A percentile compares a stretch with the other conserved stretches of the same genome.
phyloP scores from a whole-genome alignment of 2,888 invertebrate genomes.

The Toxonevra muliebris region DNA sequence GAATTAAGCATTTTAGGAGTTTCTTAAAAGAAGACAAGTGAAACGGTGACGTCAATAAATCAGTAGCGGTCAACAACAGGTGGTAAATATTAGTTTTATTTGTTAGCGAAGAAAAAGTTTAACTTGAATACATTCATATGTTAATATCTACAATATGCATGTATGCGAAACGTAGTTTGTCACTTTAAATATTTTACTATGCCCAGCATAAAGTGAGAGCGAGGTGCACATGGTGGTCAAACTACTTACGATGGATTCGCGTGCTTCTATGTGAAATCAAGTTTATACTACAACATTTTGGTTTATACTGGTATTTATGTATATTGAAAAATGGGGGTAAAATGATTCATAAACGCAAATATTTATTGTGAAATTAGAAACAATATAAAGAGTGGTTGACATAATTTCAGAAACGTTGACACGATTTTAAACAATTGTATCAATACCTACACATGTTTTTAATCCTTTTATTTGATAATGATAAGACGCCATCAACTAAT shows the following conservation, averaged over 20 bases:
- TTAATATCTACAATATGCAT: too few species aligned
- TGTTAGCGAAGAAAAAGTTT: neutral
- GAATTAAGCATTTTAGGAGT: neutral
- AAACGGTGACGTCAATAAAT: neutral
- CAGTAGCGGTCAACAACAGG: conserved; percentile 3
- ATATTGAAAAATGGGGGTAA: neutral
- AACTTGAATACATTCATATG: neutral
- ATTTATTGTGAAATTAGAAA: neutral
- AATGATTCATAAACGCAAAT: neutral
- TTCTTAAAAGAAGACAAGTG: neutral
- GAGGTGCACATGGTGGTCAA: conserved; percentile 17
- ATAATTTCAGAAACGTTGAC: neutral
- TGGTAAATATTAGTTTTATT: neutral
- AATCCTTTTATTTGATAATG: too few species aligned
- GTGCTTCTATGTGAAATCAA: neutral
- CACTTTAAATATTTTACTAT: neutral
- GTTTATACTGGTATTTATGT: conserved; percentile 11
- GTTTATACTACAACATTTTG: conserved; percentile 7
- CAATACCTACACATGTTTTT: too few species aligned
- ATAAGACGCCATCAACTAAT: too few species aligned
- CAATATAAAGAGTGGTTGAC: neutral
- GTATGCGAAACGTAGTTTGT: neutral
- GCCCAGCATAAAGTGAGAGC: neutral
- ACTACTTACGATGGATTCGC: conserved; percentile 3
- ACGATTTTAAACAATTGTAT: too few species aligned